Base-by-base conservation (phyloP, 2,797 vertebrate species). In the Danio tinwini region DNA sequence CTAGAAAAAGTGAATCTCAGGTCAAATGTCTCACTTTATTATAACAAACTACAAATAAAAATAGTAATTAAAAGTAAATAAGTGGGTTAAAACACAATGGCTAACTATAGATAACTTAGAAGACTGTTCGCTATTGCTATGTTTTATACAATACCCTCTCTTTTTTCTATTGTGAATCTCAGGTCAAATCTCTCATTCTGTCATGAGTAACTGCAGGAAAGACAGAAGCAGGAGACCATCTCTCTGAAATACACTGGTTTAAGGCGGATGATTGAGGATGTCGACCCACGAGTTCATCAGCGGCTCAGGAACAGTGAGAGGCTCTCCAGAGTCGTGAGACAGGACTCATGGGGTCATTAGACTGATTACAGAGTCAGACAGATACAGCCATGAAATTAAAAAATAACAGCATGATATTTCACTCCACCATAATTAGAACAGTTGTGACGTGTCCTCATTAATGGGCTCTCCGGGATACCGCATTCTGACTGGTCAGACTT, bases 181-280 rank as follows among this genome's bases (percentile, higher is more conserved):
- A 70, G 37, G 68, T 42, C 37, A 12, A 3, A 59, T 58, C 67
- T 70, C 67, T 53, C 17, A 53, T 21, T 55, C 65, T 90, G 83
- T 87, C 83, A 87, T 90, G 92, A 94, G 91, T 90, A 90, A 92
- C 91, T 88, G 85, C 84, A 88, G 84, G 85, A 90, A 91, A 91
- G 87, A 89, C 88, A 87, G 90, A 89, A 89, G 90, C 90, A 90
- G 90, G 89, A 91, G 91, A 92, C 90, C 86, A 89, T 85, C 29
- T 52, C 83, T 83, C 88, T 84, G 87, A 93, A 92, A 91, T 90
- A 90, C 89, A 84, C 85, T 47, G 82, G 88, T 87, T 88, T 84
- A 86, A 83, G 83, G 84, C 84, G 87, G 85, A 84, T 91, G 91
- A 92, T 91, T 93, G 91, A 92, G 88, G 83, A 88, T 86, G 82